Evolutionary conservation across 2,797 vertebrate genomes (phyloP).

Genomic region (Coregonus suidteri): DNA sequence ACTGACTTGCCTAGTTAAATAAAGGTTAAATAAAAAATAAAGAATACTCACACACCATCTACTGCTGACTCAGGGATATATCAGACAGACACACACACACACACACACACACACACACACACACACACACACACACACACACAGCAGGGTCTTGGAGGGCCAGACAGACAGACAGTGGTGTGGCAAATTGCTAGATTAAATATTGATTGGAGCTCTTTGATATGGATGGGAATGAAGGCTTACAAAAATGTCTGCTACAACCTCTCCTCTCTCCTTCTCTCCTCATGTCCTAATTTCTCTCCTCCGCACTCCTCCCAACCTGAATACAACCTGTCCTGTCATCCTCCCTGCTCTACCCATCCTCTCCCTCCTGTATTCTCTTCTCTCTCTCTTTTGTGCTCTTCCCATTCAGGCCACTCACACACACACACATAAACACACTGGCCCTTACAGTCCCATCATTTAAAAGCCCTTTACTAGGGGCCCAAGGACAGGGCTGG

Average conservation of each 20-base stretch:
- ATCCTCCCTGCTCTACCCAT: slow-evolving; percentile 19
- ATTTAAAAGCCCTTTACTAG: slow-evolving; percentile 8
- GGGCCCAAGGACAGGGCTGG: background rate
- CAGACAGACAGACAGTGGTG: slow-evolving; percentile 46
- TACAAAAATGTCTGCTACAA: slow-evolving; percentile 48
- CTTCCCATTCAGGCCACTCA: too few species aligned
- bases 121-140: slow-evolving; percentile 12
- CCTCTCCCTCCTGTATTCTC: background rate
- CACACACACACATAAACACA: too few species aligned
- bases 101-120: slow-evolving; percentile 18
- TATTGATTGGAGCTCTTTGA: slow-evolving; percentile 67
- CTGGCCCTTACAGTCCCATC: background rate
- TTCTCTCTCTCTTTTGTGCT: slow-evolving; percentile 12
- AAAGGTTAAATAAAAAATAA: too few species aligned
- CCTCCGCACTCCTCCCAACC: slow-evolving; percentile 1
- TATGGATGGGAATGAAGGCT: slow-evolving; percentile 48
- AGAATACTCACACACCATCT: background rate
- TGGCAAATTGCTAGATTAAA: slow-evolving; percentile 65
- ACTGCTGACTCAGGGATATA: background rate
- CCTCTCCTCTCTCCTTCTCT: slow-evolving; percentile 6
- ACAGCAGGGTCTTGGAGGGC: slow-evolving; percentile 24
- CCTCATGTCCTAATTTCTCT: background rate
- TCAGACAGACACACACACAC: background rate
- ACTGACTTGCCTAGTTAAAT: too few species aligned
- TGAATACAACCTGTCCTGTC: background rate